These are phyloP conservation scores for Leptarthrus brevirostris DNA, from an alignment of 2,888 invertebrate species.

Conservation along the genomic window DNA sequence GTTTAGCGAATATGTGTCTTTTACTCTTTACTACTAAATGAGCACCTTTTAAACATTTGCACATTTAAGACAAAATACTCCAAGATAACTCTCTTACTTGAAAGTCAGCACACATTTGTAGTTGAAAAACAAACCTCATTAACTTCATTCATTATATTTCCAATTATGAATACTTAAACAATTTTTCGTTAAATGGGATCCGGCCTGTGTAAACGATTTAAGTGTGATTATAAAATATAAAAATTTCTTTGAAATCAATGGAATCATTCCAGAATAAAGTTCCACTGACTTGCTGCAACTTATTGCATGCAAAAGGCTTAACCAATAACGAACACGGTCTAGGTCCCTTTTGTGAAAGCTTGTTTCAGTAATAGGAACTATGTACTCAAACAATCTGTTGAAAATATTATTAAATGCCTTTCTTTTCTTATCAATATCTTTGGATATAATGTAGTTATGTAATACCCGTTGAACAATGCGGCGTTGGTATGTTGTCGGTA, in stretches of 20 bases:
- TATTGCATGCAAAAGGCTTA: constrained; percentile 58
- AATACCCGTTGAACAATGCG: neutral
- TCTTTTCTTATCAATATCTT: constrained; percentile 29
- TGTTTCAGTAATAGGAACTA: constrained; percentile 56
- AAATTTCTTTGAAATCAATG: constrained; percentile 59
- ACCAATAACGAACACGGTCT: constrained; percentile 61
- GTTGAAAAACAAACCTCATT: constrained; percentile 52
- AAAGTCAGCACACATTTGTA: constrained; percentile 59
- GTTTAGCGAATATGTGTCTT: too few relatives aligned
- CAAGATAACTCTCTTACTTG: constrained; percentile 64
- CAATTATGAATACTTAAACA: constrained; percentile 61
- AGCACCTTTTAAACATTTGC: constrained; percentile 53
- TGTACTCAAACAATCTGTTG: constrained; percentile 58
- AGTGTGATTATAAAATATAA: constrained; percentile 61
- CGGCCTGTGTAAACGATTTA: constrained; percentile 63
- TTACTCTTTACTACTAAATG: constrained; percentile 54
- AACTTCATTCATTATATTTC: constrained; percentile 57
- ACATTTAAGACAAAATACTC: constrained; percentile 60
- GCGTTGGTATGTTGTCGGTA: constrained; percentile 27
- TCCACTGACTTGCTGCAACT: constrained; percentile 55
- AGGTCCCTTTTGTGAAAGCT: constrained; percentile 61
- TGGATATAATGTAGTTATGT: neutral
- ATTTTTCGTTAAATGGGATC: constrained; percentile 64
- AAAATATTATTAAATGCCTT: constrained; percentile 51
- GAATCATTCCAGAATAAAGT: constrained; percentile 45